Evolutionary conservation across 2,797 vertebrate species (phyloP), one percentile per base, ranked within the genome.

Genomic region (Poecilia gillii): DNA sequence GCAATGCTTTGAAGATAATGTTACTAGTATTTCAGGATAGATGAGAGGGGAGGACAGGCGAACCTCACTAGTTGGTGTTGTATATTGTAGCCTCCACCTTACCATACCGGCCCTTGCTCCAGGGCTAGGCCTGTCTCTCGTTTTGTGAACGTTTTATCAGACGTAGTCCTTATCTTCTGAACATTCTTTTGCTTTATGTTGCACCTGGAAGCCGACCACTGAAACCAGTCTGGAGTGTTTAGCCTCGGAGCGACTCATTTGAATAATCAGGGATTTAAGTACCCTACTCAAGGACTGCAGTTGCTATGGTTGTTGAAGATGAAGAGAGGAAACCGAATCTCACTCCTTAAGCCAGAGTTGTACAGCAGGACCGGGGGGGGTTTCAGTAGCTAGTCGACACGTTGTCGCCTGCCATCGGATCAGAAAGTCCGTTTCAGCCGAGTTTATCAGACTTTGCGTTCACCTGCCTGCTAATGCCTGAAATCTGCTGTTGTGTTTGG

Each of bases 251-350:
- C 68, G 68, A 33, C 78, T 85, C 75, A 49, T 83, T 73, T 86
- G 75, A 87, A 90, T 89, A 84, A 88, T 72, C 41, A 41, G 64
- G n/a, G 62, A 23, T 79, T 81, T 68, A 85, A 88, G 85, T 80
- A 77, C 59, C 73, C 74, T 31, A 13, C 76, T 89, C 80, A 79
- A 85, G 84, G 84, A 82, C 84, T 73, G 76, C 73, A 80, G 84
- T 90, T 90, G 81, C 88, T 79, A 78, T 89, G 81, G 79, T 75
- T 87, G 83, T 85, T 51, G 74, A 81, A 78, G 81, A 73, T 75
- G 71, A 76, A 77, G 70, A 81, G 74, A 28, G 66, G 53, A 31
- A 25, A 55, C 51, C 77, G 71, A 46, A 77, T 85, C 74, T 88
- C 64, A 64, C 77, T 80, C 33, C 55, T 78, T 28, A 77, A 57